phyloP scores from a whole-genome alignment of 2,888 invertebrate species.

The Trachelus stipa region DNA sequence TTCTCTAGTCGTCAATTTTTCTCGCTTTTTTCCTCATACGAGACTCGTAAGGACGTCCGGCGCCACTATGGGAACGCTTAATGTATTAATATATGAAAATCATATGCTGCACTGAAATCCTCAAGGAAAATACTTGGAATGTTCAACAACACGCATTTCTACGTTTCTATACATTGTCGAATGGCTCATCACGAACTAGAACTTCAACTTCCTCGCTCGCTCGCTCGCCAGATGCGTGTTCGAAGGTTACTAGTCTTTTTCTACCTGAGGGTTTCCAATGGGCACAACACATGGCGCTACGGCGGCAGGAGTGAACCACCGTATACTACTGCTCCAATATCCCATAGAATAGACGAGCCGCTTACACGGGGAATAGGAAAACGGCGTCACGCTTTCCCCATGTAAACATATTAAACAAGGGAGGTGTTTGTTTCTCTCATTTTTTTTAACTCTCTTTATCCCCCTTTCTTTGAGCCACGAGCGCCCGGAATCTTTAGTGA shows the following conservation, averaged over 20 bases:
- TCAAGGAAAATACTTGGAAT: not conserved
- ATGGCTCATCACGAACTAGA: not conserved
- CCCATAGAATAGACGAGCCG: not conserved
- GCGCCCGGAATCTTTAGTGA: not conserved
- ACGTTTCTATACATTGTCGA: not conserved
- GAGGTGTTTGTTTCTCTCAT: conserved; percentile 17
- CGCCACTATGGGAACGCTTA: not conserved
- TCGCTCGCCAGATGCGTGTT: conserved; percentile 57
- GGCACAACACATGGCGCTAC: conserved; percentile 53
- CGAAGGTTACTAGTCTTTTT: conserved; percentile 45
- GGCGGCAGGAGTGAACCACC: conserved; percentile 15
- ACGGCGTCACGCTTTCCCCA: conserved; percentile 1
- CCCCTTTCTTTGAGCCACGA: not conserved
- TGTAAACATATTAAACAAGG: conserved; percentile 22
- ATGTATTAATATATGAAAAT: not conserved
- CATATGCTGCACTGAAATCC: not conserved
- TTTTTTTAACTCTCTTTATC: conserved; percentile 1
- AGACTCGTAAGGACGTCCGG: not conserved
- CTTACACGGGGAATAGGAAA: not conserved
- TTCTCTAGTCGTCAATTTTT: not conserved
- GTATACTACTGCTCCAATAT: not conserved
- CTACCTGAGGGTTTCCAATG: conserved; percentile 56
- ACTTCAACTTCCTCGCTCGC: not conserved
- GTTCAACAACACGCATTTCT: not conserved
- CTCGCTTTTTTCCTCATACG: not conserved